A percentile compares a stretch with the other conserved stretches of the same genome.
Conservation (phyloP, 2,888 invertebrate genomes). For the Fissipunctia ypsillon region DNA sequence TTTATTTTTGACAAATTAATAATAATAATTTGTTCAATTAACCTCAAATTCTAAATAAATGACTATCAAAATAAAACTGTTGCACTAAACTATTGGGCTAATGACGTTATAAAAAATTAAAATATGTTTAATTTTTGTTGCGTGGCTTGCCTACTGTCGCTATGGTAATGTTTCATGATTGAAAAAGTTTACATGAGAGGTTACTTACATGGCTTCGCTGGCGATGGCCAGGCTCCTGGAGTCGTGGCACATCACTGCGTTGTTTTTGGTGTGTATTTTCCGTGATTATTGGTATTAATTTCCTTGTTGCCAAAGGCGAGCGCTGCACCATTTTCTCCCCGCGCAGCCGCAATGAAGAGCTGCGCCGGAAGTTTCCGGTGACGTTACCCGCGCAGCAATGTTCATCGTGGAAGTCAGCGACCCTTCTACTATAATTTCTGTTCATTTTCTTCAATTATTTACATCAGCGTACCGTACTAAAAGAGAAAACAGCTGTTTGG, state of each 20-base stretch:
- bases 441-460: conserved; percentile 86
- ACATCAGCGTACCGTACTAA: conserved; percentile 85
- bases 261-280: conserved; percentile 90
- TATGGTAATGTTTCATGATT: conserved; percentile 69
- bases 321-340: conserved; percentile 91
- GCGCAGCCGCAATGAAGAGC: conserved; percentile 93
- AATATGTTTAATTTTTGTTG: no score
- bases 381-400: conserved; percentile 89
- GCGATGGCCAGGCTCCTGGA: conserved; percentile 87
- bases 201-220: conserved; percentile 91
- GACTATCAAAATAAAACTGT: conserved; percentile 31
- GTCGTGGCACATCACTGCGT: conserved; percentile 86
- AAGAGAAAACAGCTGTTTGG: conserved; percentile 81
- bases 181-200: conserved; percentile 11
- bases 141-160: conserved; percentile 68
- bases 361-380: conserved; percentile 91
- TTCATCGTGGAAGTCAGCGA: conserved; percentile 87
- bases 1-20: not conserved
- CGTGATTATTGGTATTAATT: conserved; percentile 91
- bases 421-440: conserved; percentile 84
- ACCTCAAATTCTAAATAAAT: conserved; percentile 31
- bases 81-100: conserved; percentile 16
- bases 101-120: conserved; percentile 24
- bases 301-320: conserved; percentile 88
- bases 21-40: not conserved